Percentiles rank a stretch among this genome's conserved stretches.
Evolutionary conservation across 2,113 vertebrate genomes (phyloP).

Genomic region (Amazona guildingii): DNA sequence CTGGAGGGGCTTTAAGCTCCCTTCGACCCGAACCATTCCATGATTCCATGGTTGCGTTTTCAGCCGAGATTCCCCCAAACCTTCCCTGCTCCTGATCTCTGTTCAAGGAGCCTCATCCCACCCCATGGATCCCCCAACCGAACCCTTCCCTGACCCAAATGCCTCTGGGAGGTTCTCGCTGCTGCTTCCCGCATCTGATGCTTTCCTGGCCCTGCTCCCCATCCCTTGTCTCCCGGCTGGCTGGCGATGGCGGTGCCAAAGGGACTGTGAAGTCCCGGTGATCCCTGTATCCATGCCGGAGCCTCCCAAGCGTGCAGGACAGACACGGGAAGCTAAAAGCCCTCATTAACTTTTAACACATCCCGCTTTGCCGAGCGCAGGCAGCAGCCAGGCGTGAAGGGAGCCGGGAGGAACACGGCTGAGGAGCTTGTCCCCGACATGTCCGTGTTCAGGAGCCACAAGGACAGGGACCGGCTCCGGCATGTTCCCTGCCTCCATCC

Average conservation of each 20-base stretch:
- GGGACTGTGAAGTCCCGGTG: accelerated
- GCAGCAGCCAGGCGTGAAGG: accelerated
- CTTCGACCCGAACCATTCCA: background rate
- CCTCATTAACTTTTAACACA: background rate
- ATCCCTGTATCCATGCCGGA: background rate
- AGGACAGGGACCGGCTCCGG: background rate
- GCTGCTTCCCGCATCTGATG: background rate
- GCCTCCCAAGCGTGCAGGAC: background rate
- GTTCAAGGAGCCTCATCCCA: background rate
- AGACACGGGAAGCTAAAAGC: background rate
- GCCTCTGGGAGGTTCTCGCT: background rate
- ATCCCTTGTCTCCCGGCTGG: accelerated
- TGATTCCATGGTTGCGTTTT: accelerated
- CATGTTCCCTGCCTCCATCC: background rate
- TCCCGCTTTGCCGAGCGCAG: background rate
- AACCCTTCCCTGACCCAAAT: background rate
- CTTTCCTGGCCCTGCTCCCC: background rate
- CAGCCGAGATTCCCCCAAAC: background rate
- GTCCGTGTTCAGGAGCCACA: background rate
- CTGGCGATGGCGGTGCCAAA: accelerated
- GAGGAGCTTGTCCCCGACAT: background rate
- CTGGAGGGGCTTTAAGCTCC: background rate
- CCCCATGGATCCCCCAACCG: accelerated
- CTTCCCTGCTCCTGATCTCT: accelerated
- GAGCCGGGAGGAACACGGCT: background rate